Base-by-base conservation (phyloP, 2,797 vertebrate species). In the Mormyrops attenuatus region DNA sequence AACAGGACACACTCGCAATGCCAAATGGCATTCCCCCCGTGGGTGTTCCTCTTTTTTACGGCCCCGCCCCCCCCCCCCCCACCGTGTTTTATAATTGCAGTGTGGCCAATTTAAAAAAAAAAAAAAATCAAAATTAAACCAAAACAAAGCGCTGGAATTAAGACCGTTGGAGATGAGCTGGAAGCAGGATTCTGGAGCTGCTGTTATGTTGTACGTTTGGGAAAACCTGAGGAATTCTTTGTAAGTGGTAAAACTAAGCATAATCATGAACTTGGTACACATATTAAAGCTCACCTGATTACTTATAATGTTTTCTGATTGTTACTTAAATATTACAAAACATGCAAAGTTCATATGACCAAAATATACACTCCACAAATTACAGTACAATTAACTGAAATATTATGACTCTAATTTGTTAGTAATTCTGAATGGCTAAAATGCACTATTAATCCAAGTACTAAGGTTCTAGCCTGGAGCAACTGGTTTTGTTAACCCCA, bases 1-100 rank as follows among this genome's bases (percentile, higher is more conserved):
- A 91, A 92, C 88, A 84, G 84, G 88, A 73, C 93, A 49, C 22
- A 91, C 92, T 77, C 8, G 73, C 91, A 91, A 93, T 91, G 90
- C 85, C 94, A 95, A 95, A 95, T 91, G 90, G 90, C 15, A 47
- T 90, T 52, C 53, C 82, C 30, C 53, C 73, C 47, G n/a, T n/a
- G n/a, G n/a, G n/a, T n/a, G n/a, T n/a, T n/a, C n/a, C n/a, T n/a
- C n/a, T n/a, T n/a, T n/a, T n/a, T n/a, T n/a, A n/a, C n/a, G n/a
- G n/a, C n/a, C n/a, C n/a, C n/a, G n/a, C n/a, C n/a, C 53, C 82
- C 30, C 53, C 73, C 47, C 44, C 69, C 44, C 84, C 41, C 47
- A 17, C 82, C 47, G 82, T 89, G 89, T 89, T 89, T 89, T 53
- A 73, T 87, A 53, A 89, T 73, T 89, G 84, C 80, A 50, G 53